These are phyloP conservation scores for Cotesia chilonis DNA, from an alignment of 1,140 invertebrate species.

Conservation along the genomic window DNA sequence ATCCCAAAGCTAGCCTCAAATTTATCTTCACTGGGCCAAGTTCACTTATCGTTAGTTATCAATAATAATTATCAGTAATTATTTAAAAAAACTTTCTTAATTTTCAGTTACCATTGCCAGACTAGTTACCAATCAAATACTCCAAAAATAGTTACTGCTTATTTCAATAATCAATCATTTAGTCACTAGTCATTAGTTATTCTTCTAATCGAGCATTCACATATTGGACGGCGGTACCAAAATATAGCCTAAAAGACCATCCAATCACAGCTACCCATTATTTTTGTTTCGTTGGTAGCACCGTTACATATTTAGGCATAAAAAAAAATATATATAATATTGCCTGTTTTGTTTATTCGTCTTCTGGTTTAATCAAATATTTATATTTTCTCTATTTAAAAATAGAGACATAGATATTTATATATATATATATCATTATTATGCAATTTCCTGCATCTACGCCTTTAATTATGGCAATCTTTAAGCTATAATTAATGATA, in stretches of 20 bases:
- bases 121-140: slow-evolving; percentile 46
- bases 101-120: background rate
- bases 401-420: background rate
- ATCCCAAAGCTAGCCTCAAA: too few species aligned
- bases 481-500: slow-evolving; percentile 4
- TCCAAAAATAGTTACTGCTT: slow-evolving; percentile 56
- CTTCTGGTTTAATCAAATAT: too few species aligned
- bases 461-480: background rate
- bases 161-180: slow-evolving; percentile 28
- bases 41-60: too few species aligned
- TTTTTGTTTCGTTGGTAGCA: slow-evolving; percentile 32
- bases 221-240: slow-evolving; percentile 36
- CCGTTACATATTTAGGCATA: slow-evolving; percentile 41
- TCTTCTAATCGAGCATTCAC: too few species aligned
- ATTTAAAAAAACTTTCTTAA: slow-evolving; percentile 16
- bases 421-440: background rate
- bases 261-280: slow-evolving; percentile 29
- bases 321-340: slow-evolving; percentile 41
- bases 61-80: too few species aligned
- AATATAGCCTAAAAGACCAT: slow-evolving; percentile 10
- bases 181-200: slow-evolving; percentile 12
- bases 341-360: background rate
- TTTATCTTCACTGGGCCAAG: too few species aligned
- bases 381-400: too few species aligned
- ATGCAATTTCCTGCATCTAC: slow-evolving; percentile 8